These are phyloP conservation scores for Prenolepis imparis DNA, from an alignment of 2,888 invertebrate species.

Conservation along the genomic window DNA sequence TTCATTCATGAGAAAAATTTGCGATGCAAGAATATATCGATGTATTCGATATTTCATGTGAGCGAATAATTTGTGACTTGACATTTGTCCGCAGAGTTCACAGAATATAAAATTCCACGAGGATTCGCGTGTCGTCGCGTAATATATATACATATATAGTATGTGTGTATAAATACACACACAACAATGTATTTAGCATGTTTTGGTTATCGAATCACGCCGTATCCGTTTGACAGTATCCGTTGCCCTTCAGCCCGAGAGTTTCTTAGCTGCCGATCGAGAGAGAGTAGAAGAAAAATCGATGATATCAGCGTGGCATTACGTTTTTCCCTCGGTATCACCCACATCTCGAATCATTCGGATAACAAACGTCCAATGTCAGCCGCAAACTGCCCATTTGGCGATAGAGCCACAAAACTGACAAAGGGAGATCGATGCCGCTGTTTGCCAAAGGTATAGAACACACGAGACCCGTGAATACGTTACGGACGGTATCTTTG, in stretches of 20 bases:
- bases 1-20: not conserved
- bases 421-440: conserved; percentile 11
- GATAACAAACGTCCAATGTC: conserved; percentile 14
- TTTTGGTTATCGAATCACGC: conserved; percentile 33
- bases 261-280: conserved; percentile 3
- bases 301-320: not conserved
- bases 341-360: too few relatives aligned
- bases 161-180: too few relatives aligned
- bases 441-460: conserved; percentile 38
- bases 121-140: not conserved
- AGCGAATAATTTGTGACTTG: conserved; percentile 1
- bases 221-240: conserved; percentile 14
- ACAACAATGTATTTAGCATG: not conserved
- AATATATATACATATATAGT: not conserved
- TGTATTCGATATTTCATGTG: not conserved
- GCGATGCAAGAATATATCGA: not conserved
- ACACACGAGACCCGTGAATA: conserved; percentile 13
- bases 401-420: not conserved
- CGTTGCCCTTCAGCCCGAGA: conserved; percentile 24
- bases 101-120: conserved; percentile 23
- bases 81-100: conserved; percentile 15
- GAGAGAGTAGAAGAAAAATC: not conserved
- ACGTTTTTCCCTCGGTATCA: conserved; percentile 8
- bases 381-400: not conserved
- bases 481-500: conserved; percentile 12